These are phyloP conservation scores for Lamproptera curius DNA, from an alignment of 2,888 invertebrate genomes.

Conservation along the genomic window DNA sequence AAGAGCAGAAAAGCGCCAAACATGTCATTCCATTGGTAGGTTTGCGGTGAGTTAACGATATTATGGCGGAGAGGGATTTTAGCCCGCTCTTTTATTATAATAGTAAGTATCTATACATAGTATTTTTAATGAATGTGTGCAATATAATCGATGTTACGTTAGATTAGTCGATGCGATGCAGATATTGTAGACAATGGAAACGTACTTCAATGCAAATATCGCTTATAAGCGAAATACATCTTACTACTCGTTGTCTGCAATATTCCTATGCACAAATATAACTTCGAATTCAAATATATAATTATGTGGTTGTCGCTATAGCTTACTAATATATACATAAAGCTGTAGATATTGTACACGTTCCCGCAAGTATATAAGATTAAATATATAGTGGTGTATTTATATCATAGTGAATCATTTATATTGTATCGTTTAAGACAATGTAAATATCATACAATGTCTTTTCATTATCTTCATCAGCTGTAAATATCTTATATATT, in stretches of 20 bases:
- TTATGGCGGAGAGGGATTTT: slow-evolving; percentile 78
- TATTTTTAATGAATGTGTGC: slow-evolving; percentile 67
- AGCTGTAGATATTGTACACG: slow-evolving; percentile 61
- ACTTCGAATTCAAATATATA: slow-evolving; percentile 31
- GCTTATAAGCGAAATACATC: background rate
- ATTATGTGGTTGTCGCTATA: slow-evolving; percentile 48
- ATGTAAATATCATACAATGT: slow-evolving; percentile 58
- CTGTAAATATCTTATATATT: slow-evolving; percentile 71
- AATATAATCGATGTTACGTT: slow-evolving; percentile 67
- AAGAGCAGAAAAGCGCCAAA: slow-evolving; percentile 54
- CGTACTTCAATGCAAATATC: slow-evolving; percentile 12
- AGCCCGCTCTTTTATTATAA: slow-evolving; percentile 63
- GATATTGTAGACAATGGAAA: slow-evolving; percentile 37
- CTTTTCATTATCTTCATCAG: slow-evolving; percentile 52
- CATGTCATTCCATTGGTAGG: slow-evolving; percentile 73
- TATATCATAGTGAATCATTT: slow-evolving; percentile 31
- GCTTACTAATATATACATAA: slow-evolving; percentile 39
- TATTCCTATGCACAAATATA: slow-evolving; percentile 25
- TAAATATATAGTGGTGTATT: slow-evolving; percentile 24
- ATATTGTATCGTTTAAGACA: slow-evolving; percentile 37
- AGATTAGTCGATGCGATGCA: slow-evolving; percentile 51
- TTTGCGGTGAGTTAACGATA: slow-evolving; percentile 75
- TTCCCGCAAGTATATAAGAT: slow-evolving; percentile 38
- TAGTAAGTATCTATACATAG: slow-evolving; percentile 43
- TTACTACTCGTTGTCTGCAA: slow-evolving; percentile 18